Percentiles rank a stretch among this genome's conserved stretches.
Evolutionary conservation across 2,797 vertebrate genomes (phyloP).

Genomic region (Yasuhikotakia modesta): DNA sequence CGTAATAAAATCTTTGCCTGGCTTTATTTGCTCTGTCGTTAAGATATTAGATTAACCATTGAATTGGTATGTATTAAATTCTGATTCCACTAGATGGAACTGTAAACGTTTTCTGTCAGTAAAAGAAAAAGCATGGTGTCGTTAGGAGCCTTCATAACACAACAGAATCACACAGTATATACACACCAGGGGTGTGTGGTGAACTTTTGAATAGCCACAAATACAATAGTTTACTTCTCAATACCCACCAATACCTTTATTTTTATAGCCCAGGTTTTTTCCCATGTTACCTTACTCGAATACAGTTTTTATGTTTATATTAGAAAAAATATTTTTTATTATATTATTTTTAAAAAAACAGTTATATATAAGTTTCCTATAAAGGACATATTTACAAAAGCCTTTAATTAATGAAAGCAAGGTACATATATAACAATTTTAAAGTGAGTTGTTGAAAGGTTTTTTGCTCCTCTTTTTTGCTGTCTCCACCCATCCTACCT

Average conservation of each 20-base stretch:
- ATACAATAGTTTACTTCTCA: no score
- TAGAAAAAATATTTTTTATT: no score
- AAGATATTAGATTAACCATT: slow-evolving; percentile 34
- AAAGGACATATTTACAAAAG: slow-evolving; percentile 47
- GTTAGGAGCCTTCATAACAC: slow-evolving; percentile 14
- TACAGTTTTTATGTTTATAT: no score
- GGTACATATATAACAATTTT: no score
- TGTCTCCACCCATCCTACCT: slow-evolving; percentile 34
- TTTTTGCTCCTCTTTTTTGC: background rate
- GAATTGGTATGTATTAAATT: slow-evolving; percentile 16
- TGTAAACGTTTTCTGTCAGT: slow-evolving; percentile 4
- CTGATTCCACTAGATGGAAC: slow-evolving; percentile 44
- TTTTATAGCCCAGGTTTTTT: no score
- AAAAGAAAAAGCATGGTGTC: background rate
- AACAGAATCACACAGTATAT: background rate
- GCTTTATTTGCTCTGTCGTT: slow-evolving; percentile 30
- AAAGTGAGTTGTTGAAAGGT: background rate
- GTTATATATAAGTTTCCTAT: slow-evolving; percentile 13
- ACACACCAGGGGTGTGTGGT: background rate
- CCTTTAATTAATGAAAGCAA: slow-evolving; percentile 50
- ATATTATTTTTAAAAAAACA: no score
- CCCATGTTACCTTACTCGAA: no score
- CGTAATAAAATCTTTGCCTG: slow-evolving; percentile 20
- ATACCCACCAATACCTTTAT: no score
- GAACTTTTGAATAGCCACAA: background rate